Percentiles rank a stretch among this genome's conserved stretches.
Evolutionary conservation across 2,113 vertebrate genomes (phyloP).

Genomic region (Microtus oregoni): DNA sequence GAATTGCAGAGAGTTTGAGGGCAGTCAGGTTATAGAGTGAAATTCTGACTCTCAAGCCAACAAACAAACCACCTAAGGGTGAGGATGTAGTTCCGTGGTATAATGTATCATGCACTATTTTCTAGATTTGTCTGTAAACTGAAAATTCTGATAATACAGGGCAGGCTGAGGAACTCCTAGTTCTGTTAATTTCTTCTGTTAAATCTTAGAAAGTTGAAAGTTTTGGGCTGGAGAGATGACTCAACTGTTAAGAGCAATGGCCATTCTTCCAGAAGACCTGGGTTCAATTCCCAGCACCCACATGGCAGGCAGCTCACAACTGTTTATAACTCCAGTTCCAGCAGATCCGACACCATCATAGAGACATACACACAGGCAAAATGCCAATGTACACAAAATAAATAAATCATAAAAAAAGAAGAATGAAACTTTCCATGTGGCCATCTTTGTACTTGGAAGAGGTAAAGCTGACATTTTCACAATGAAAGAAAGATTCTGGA

Average conservation of each 20-base stretch:
- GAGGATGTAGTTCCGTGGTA: neutral
- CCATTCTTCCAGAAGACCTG: neutral
- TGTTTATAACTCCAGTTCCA: neutral
- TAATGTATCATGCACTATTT: neutral
- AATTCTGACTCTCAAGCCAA: neutral
- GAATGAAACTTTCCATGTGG: conserved; percentile 29
- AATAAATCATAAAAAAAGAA: neutral
- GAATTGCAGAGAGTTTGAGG: neutral
- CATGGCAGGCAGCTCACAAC: neutral
- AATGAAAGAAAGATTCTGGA: conserved; percentile 49
- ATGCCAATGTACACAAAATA: neutral
- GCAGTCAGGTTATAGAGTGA: neutral
- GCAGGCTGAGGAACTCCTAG: neutral
- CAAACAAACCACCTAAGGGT: neutral
- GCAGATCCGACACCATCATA: neutral
- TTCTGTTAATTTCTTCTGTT: conserved; percentile 19
- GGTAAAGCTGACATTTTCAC: neutral
- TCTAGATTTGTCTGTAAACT: neutral
- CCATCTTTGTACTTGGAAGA: neutral
- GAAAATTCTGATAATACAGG: neutral
- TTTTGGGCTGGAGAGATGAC: neutral
- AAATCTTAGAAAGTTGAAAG: conserved; percentile 32
- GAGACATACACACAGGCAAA: neutral
- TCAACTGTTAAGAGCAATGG: neutral
- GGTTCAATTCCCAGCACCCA: neutral